Evolutionary conservation across 2,113 vertebrate genomes (phyloP).

Genomic region (Polypterus bichir): DNA sequence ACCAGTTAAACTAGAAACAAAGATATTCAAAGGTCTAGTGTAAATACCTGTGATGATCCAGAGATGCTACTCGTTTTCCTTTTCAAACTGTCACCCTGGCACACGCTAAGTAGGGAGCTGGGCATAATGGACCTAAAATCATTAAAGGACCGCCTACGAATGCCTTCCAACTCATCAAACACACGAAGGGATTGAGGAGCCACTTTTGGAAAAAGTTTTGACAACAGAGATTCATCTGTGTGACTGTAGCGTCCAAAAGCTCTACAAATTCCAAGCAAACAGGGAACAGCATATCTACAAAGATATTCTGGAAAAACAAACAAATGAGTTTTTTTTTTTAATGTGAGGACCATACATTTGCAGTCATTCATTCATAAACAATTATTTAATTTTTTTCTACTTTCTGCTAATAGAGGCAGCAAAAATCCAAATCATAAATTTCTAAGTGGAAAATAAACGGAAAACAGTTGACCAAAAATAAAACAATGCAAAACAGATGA

Average conservation of each 20-base stretch:
- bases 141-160: conserved; percentile 82
- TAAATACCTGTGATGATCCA: conserved; percentile 66
- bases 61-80: conserved; percentile 60
- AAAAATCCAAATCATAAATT: background rate
- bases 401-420: background rate
- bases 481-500: too few species aligned
- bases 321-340: background rate
- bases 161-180: conserved; percentile 68
- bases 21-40: too few species aligned
- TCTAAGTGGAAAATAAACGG: too few species aligned
- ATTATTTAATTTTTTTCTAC: background rate
- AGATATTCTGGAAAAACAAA: conserved; percentile 62
- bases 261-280: conserved; percentile 75
- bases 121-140: conserved; percentile 92
- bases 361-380: background rate
- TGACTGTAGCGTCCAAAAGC: conserved; percentile 88
- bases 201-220: conserved; percentile 77
- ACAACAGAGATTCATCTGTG: conserved; percentile 74
- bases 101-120: conserved; percentile 72
- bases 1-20: too few species aligned
- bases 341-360: background rate
- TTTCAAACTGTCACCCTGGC: conserved; percentile 71
- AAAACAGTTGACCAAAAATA: too few species aligned
- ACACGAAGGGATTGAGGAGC: conserved; percentile 49
- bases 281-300: conserved; percentile 74